Conservation (phyloP, 1,140 invertebrate genomes). For the Eurytemora carolleeae region DNA sequence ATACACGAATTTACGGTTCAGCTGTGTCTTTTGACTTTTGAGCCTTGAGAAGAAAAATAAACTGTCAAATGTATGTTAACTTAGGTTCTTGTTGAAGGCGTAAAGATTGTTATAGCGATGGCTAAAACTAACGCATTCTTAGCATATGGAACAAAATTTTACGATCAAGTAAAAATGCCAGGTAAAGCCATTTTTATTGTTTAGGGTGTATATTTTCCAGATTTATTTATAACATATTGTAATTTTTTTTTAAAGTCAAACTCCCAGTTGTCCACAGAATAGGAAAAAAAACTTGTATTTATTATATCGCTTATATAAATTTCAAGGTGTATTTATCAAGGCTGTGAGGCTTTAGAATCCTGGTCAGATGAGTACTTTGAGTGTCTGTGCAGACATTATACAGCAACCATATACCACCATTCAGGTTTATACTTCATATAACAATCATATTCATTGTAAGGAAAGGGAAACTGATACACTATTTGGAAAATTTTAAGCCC, state of each 20-base stretch:
- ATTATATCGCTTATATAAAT: no score
- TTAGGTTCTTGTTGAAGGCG: slow-evolving; percentile 43
- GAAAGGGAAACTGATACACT: no score
- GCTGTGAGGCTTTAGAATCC: slow-evolving; percentile 41
- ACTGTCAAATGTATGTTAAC: no score
- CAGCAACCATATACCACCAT: slow-evolving; percentile 24
- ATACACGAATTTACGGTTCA: no score
- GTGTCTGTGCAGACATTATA: slow-evolving; percentile 31
- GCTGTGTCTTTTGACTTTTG: no score
- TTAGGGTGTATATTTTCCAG: background rate
- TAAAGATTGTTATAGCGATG: slow-evolving; percentile 54
- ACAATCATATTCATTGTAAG: no score
- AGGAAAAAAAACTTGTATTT: no score
- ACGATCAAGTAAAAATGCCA: slow-evolving; percentile 10
- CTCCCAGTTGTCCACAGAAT: no score
- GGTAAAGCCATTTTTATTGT: background rate
- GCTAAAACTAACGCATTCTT: slow-evolving; percentile 56
- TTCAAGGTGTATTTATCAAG: slow-evolving; percentile 53
- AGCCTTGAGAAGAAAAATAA: no score
- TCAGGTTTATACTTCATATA: no score
- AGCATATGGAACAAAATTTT: slow-evolving; percentile 43
- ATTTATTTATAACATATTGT: background rate
- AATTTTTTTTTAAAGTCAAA: no score
- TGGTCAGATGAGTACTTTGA: slow-evolving; percentile 64
- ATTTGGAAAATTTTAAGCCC: no score